Percentiles rank a stretch among this genome's conserved stretches.
Conservation (phyloP, 2,797 vertebrate genomes). For the Calcarius lapponicus region DNA sequence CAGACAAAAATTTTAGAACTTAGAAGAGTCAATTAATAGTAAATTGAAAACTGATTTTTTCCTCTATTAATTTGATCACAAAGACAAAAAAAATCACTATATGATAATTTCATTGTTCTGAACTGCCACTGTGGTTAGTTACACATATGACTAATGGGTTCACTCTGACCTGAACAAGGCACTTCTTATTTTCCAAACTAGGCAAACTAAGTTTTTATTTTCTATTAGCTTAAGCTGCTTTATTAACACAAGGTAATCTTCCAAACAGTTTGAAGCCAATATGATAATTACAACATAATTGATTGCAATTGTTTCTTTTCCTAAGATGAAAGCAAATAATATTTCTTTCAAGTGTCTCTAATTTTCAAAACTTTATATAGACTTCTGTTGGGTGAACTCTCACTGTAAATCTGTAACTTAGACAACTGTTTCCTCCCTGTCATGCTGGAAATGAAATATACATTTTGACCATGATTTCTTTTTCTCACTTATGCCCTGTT, state of each 20-base stretch:
- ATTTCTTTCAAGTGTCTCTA: background rate
- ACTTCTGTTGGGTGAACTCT: background rate
- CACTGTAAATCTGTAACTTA: background rate
- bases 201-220: constrained; percentile 32
- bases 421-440: background rate
- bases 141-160: background rate
- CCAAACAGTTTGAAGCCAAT: background rate
- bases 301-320: constrained; percentile 17
- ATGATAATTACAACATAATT: constrained; percentile 17
- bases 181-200: constrained; percentile 28
- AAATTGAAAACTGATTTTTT: constrained; percentile 38
- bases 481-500: background rate
- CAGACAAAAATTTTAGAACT: background rate
- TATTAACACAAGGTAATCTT: constrained; percentile 36
- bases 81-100: background rate
- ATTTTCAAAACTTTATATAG: background rate
- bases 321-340: constrained; percentile 1
- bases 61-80: background rate
- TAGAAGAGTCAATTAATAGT: background rate
- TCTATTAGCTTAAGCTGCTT: background rate
- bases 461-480: background rate
- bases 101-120: background rate
- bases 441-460: background rate
- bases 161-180: background rate
- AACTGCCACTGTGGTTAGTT: background rate